Percentiles rank a stretch among this genome's conserved stretches.
phyloP scores from a whole-genome alignment of 2,888 invertebrate species.

The Microctonus brassicae region DNA sequence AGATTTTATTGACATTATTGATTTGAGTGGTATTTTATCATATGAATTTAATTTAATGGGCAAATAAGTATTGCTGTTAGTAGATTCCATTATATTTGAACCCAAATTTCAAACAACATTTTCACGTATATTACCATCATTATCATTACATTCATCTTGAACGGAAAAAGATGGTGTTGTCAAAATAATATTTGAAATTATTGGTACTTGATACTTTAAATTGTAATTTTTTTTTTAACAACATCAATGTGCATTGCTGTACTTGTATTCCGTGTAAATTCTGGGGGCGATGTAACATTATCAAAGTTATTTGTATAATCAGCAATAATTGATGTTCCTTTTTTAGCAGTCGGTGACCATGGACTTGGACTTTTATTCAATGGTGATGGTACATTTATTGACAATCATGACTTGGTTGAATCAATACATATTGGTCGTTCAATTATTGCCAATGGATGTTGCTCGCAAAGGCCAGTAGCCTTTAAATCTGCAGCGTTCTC shows the following conservation, averaged over 20 bases:
- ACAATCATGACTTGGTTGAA: slow-evolving; percentile 14
- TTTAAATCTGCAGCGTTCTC: slow-evolving; percentile 50
- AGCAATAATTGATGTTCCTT: slow-evolving; percentile 36
- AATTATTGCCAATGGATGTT: slow-evolving; percentile 7
- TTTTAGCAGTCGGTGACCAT: not conserved
- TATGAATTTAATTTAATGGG: slow-evolving; percentile 31
- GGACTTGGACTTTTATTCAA: slow-evolving; percentile 35
- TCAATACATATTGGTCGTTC: not conserved
- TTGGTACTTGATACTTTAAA: slow-evolving; percentile 46
- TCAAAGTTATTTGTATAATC: slow-evolving; percentile 44
- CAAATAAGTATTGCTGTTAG: slow-evolving; percentile 32
- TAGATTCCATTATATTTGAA: slow-evolving; percentile 27
- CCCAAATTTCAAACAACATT: not conserved
- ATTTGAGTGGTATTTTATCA: slow-evolving; percentile 44
- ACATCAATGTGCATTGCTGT: slow-evolving; percentile 57
- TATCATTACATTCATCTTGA: slow-evolving; percentile 22
- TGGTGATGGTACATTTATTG: slow-evolving; percentile 36
- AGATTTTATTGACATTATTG: slow-evolving; percentile 37
- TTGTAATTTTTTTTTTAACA: slow-evolving; percentile 33
- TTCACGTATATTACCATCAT: slow-evolving; percentile 8
- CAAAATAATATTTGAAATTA: slow-evolving; percentile 47
- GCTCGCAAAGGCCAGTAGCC: slow-evolving; percentile 48
- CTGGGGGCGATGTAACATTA: slow-evolving; percentile 52
- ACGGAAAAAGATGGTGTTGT: slow-evolving; percentile 50
- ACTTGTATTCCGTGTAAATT: slow-evolving; percentile 58